These are phyloP conservation scores for Pardosa pseudoannulata DNA, from an alignment of 2,888 invertebrate species.

Conservation along the genomic window DNA sequence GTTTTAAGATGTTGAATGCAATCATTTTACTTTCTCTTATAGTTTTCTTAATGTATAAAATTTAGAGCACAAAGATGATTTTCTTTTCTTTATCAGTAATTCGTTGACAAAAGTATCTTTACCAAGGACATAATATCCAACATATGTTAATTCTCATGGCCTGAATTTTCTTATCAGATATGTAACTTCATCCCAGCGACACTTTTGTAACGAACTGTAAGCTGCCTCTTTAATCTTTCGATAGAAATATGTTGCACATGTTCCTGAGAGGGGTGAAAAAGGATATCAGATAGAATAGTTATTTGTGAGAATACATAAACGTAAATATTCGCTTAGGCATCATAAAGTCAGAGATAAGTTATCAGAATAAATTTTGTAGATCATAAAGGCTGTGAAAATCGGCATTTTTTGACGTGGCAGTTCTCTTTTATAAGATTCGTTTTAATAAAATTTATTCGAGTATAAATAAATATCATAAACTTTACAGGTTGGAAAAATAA, in stretches of 20 bases:
- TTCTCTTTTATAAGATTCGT: too few relatives aligned
- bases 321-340: neutral
- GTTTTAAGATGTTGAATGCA: too few relatives aligned
- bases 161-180: neutral
- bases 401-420: too few relatives aligned
- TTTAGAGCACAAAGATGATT: too few relatives aligned
- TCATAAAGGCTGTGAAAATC: too few relatives aligned
- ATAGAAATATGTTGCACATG: neutral
- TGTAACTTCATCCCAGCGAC: neutral
- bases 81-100: too few relatives aligned
- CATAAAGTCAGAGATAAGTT: neutral
- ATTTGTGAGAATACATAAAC: neutral
- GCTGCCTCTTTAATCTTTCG: neutral
- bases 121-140: neutral
- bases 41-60: too few relatives aligned
- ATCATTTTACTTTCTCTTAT: too few relatives aligned
- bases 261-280: neutral
- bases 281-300: neutral
- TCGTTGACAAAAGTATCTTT: neutral
- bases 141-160: constrained; percentile 7
- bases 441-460: too few relatives aligned
- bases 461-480: too few relatives aligned
- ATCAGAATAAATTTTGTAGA: too few relatives aligned
- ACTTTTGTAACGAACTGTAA: neutral
- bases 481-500: too few relatives aligned